A percentile compares a stretch with the other conserved stretches of the same genome.
Conservation (phyloP, 1,140 invertebrate species). For the Druon quercuslanigerum region DNA sequence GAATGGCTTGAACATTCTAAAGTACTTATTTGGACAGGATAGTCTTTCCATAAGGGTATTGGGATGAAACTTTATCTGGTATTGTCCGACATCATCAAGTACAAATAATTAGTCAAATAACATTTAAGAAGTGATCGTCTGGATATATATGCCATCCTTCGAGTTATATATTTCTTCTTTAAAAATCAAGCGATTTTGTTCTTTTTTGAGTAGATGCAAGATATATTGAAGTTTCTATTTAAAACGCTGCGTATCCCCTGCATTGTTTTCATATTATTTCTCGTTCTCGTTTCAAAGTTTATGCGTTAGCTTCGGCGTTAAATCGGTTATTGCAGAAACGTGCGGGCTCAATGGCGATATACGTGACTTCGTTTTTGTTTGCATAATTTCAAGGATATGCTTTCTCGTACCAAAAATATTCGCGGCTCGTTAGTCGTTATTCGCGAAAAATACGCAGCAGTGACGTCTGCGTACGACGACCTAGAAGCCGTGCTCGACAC, state of each 20-base stretch:
- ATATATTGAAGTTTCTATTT: too few species aligned
- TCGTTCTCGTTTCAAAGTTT: background rate
- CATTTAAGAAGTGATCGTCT: too few species aligned
- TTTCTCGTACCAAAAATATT: constrained; percentile 30
- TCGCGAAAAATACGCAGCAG: constrained; percentile 16
- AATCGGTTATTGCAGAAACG: constrained; percentile 4
- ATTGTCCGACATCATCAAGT: too few species aligned
- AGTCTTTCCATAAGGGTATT: too few species aligned
- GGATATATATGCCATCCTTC: background rate
- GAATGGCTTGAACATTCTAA: too few species aligned
- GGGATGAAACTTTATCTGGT: too few species aligned
- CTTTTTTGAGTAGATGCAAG: too few species aligned
- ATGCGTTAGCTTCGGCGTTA: background rate
- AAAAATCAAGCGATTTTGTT: too few species aligned
- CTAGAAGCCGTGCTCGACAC: constrained; percentile 10
- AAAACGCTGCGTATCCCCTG: background rate
- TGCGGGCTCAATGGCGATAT: constrained; percentile 13
- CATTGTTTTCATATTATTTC: background rate
- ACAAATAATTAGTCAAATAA: too few species aligned
- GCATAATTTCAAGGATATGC: constrained; percentile 30
- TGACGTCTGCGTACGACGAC: constrained; percentile 30
- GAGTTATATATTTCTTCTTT: too few species aligned
- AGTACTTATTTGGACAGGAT: too few species aligned
- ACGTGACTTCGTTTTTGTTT: constrained; percentile 16
- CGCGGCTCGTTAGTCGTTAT: background rate